Evolutionary conservation across 2,113 vertebrate species (phyloP).

Genomic region (Carassius auratus): DNA sequence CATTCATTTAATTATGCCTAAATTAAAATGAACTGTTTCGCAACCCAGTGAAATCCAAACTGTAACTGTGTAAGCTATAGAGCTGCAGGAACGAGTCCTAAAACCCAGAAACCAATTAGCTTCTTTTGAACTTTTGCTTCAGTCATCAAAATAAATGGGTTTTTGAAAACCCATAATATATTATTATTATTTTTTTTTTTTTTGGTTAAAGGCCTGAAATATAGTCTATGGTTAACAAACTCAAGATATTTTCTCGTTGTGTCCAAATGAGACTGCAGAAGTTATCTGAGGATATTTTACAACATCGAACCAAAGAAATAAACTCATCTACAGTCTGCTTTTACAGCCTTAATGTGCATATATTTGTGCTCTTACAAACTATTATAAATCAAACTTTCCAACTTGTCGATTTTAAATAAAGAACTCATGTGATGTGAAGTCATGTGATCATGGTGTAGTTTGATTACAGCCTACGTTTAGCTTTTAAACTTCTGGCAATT

Average conservation of each 20-base stretch:
- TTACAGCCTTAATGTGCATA: too few relatives aligned
- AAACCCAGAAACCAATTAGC: neutral
- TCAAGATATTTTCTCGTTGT: neutral
- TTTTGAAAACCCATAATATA: neutral
- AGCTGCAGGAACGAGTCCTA: neutral
- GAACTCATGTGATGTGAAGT: too few relatives aligned
- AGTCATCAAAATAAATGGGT: neutral
- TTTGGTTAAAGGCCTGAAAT: neutral
- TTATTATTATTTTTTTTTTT: neutral
- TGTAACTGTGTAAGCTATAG: neutral
- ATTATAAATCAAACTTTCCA: too few relatives aligned
- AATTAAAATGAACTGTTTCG: neutral
- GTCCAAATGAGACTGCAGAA: neutral
- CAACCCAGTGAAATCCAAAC: neutral
- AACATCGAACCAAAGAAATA: too few relatives aligned
- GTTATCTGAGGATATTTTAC: neutral
- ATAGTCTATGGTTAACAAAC: neutral
- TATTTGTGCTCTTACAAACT: too few relatives aligned
- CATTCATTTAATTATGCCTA: neutral
- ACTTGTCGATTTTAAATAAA: too few relatives aligned
- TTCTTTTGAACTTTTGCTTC: neutral
- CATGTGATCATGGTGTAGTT: too few relatives aligned
- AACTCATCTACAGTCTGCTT: too few relatives aligned
- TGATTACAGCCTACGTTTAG: too few relatives aligned
- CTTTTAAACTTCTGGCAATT: too few relatives aligned